These are phyloP conservation scores for Strix uralensis DNA, from an alignment of 2,113 vertebrate genomes.

Conservation along the genomic window DNA sequence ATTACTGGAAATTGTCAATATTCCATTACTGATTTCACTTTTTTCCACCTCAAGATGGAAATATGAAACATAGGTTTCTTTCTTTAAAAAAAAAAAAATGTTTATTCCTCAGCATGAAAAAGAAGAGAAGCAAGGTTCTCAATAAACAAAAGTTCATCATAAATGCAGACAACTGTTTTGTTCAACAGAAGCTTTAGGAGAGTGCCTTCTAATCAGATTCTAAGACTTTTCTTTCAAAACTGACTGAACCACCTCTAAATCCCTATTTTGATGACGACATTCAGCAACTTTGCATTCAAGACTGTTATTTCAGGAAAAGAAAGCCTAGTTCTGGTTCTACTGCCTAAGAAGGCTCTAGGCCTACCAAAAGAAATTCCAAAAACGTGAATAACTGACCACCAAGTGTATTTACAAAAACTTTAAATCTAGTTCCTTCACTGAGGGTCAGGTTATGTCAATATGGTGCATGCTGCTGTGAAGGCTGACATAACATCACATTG, in stretches of 20 bases:
- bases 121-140: background rate
- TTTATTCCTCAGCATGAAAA: background rate
- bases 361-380: background rate
- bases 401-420: background rate
- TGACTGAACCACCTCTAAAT: background rate
- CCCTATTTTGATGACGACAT: background rate
- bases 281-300: background rate
- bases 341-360: background rate
- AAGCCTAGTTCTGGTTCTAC: background rate
- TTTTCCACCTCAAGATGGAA: background rate
- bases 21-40: background rate
- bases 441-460: background rate
- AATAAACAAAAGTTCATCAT: background rate
- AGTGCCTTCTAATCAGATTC: background rate
- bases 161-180: background rate
- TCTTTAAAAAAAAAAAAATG: background rate
- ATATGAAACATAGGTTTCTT: background rate
- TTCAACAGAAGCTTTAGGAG: background rate
- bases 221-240: background rate
- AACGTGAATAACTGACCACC: background rate
- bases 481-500: background rate
- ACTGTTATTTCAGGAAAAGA: background rate
- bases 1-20: background rate
- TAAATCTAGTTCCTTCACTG: background rate
- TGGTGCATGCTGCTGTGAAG: rapidly evolving